Percentiles rank a stretch among this genome's conserved stretches.
phyloP scores from a whole-genome alignment of 1,140 invertebrate genomes.

The Drosophila bocki region DNA sequence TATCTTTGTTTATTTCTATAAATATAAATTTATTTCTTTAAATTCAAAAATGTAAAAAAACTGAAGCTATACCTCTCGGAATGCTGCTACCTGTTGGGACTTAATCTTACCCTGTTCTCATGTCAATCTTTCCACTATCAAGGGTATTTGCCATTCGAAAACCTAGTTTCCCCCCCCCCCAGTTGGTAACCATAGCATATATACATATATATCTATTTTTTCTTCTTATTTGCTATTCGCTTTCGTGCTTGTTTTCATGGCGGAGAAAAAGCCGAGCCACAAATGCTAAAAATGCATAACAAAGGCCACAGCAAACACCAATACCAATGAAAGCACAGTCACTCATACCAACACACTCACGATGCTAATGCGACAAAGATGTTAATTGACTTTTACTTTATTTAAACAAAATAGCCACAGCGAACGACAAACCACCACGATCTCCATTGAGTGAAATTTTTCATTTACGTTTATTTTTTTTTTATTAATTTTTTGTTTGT shows the following conservation, averaged over 20 bases:
- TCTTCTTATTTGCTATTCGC: conserved; percentile 20
- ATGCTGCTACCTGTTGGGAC: background rate
- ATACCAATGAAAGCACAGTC: conserved; percentile 18
- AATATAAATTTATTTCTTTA: background rate
- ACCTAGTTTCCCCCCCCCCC: conserved; percentile 2
- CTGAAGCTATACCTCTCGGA: background rate
- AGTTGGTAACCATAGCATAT: conserved; percentile 9
- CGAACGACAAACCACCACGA: conserved; percentile 16
- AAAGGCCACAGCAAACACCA: conserved; percentile 53
- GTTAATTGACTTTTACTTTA: conserved; percentile 84
- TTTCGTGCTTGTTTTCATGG: conserved; percentile 49
- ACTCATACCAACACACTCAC: conserved; percentile 27
- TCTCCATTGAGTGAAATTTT: conserved; percentile 63
- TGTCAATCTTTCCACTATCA: background rate
- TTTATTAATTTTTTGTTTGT: conserved; percentile 1
- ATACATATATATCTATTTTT: conserved; percentile 15
- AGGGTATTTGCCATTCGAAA: conserved; percentile 10
- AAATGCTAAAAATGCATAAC: conserved; percentile 67
- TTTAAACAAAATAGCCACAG: conserved; percentile 75
- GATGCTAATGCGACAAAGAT: conserved; percentile 79
- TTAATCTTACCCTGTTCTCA: background rate
- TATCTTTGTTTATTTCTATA: background rate
- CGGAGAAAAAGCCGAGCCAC: conserved; percentile 20
- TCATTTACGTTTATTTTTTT: conserved; percentile 50
- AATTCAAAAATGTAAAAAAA: background rate